phyloP scores from a whole-genome alignment of 2,888 invertebrate genomes.

The Lutraria lutraria region DNA sequence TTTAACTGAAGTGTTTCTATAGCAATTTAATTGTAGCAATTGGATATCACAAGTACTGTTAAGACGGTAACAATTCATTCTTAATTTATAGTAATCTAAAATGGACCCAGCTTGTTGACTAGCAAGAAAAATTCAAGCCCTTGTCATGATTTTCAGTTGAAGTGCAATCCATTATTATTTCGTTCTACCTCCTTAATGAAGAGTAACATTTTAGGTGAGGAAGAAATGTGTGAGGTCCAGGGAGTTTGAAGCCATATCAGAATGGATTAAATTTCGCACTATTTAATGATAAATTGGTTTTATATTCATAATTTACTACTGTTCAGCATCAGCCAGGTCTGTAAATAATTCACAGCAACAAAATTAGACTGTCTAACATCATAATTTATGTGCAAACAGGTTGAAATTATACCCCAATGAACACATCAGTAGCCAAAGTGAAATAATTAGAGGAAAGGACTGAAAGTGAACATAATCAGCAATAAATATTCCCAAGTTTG shows the following conservation, averaged over 20 bases:
- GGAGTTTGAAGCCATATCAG: not conserved
- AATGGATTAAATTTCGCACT: slow-evolving; percentile 20
- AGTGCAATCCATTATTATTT: slow-evolving; percentile 12
- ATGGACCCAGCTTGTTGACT: not conserved
- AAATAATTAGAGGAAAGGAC: slow-evolving; percentile 55
- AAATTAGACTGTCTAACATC: not conserved
- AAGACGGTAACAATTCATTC: not conserved
- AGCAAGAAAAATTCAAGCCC: slow-evolving; percentile 3
- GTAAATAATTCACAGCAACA: slow-evolving; percentile 30
- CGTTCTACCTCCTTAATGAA: not conserved
- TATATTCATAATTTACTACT: slow-evolving; percentile 35
- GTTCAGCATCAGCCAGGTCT: slow-evolving; percentile 2
- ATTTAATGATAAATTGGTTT: slow-evolving; percentile 35
- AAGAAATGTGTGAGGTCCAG: slow-evolving; percentile 21
- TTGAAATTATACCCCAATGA: slow-evolving; percentile 50
- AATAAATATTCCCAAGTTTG: not conserved
- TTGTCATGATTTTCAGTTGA: not conserved
- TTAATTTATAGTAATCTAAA: not conserved
- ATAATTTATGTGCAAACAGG: slow-evolving; percentile 47
- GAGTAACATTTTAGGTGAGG: not conserved
- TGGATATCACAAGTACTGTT: not conserved
- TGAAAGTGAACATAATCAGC: slow-evolving; percentile 35
- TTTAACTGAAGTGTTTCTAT: not conserved
- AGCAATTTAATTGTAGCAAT: not conserved
- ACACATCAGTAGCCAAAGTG: slow-evolving; percentile 29